Evolutionary conservation across 2,888 invertebrate genomes (phyloP), one percentile per base, ranked within the genome.

Genomic region (Dugesia japonica): DNA sequence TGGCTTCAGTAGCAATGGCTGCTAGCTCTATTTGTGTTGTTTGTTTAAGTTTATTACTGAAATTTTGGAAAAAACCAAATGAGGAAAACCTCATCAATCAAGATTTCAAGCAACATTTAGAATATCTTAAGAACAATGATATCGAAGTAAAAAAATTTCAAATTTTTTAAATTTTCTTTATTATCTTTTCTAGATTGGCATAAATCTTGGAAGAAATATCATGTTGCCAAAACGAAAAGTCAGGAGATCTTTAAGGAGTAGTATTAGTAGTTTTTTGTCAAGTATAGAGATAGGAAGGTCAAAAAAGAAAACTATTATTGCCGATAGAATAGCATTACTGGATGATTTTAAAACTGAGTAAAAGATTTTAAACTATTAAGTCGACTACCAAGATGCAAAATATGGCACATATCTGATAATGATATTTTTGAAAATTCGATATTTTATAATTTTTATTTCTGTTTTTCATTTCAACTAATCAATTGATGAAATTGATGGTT

Each of bases 1-100:
- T 98, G 95, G 97, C 97, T 26, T 94, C 95, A 0, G 94, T 93
- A 1, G 97, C 98, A 0, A 98, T 99, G 98, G 97, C 97, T 0
- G 87, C 92, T 83, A 95, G 95, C 82, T 94, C 94, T 0, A 94
- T 99, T 0, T 94, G 95, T 0, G 98, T 99, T 0, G 95, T 99
- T 0, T 90, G 90, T 80, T 94, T 94, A 71, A 95, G 95, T 78
- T 87, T 98, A 73, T 85, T 95, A 78, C 88, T 98, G 72, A 94
- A 93, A 87, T 71, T 56, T 26, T 79, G 78, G 78, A 76, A 77
- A 20, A 74, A 75, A 33, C 78, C 78, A 23, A 76, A 71, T 42
- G 78, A 78, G 23, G 71, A 26, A 17, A 27, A 31, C 0, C 15
- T 78, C 17, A 1, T 71, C 1, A 74, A 71, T 15, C 31, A 23